Percentiles rank a stretch among this genome's conserved stretches.
Conservation (phyloP, 2,888 invertebrate species). For the Chrysolina americana region DNA sequence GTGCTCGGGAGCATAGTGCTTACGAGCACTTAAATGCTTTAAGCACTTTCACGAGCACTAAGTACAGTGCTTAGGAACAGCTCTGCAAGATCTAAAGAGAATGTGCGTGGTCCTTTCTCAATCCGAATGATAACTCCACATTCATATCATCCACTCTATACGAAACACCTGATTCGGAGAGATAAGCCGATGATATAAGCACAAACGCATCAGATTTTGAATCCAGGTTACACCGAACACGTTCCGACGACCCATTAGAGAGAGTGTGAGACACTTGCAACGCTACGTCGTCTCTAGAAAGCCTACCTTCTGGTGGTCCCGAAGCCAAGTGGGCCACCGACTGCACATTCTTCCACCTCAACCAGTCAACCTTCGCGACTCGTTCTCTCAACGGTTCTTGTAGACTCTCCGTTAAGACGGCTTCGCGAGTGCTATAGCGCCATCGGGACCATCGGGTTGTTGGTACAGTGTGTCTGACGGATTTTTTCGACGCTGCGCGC, state of each 20-base stretch:
- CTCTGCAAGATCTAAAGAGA: no score
- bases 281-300: conserved; percentile 40
- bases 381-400: conserved; percentile 37
- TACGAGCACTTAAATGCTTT: no score
- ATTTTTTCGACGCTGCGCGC: conserved; percentile 1
- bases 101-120: no score
- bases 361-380: conserved; percentile 40
- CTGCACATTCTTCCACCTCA: conserved; percentile 35
- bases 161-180: conserved; percentile 25
- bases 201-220: conserved; percentile 23
- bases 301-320: conserved; percentile 44
- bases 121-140: neutral
- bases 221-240: conserved; percentile 38
- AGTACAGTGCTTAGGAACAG: no score
- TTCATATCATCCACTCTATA: conserved; percentile 2
- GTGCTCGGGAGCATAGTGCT: no score
- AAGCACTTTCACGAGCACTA: no score
- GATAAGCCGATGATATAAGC: conserved; percentile 30
- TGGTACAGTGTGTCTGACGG: neutral
- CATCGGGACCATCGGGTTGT: neutral
- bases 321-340: conserved; percentile 42
- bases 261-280: conserved; percentile 57
- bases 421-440: neutral
- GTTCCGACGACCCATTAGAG: conserved; percentile 52
- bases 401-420: conserved; percentile 3